Evolutionary conservation across 2,113 vertebrate species (phyloP), one percentile per base, ranked within the genome.

Genomic region (Phylloscopus trochilus): DNA sequence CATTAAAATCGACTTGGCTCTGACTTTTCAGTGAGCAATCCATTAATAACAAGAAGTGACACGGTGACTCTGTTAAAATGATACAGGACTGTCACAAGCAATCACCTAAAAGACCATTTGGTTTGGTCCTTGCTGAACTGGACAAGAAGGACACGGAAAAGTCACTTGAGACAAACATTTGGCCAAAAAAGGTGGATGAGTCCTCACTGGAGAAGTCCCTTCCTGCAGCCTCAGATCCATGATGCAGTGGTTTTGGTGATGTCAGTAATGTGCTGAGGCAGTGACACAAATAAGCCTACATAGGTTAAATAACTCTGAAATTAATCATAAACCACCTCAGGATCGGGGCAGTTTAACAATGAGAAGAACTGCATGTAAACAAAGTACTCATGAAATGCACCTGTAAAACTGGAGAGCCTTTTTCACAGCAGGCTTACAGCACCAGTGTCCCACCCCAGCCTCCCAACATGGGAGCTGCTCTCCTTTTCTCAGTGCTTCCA

Each of bases 291-390:
- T 43, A 73, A 72, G 12, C 89, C 87, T 46, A 87, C 75, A 84
- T 3, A 66, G 67, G 76, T 90, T 26, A 81, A 92, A 95, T 81
- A 62, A 77, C 35, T 52, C 75, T 44, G 55, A 80, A 93, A 82
- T 93, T 83, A 79, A 93, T 92, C 93, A 91, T 6, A 14, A 39
- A 93, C 51, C 85, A 91, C 59, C 67, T 93, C 83, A 87, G 23
- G 9, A 85, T 6, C 30, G 20, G 47, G 47, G 76, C 76, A 81
- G 31, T 21, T 76, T 47, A 77, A 75, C 31, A 2, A 73, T 1
- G 28, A 44, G 9, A 78, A 49, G 60, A 66, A 26, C 0, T 37
- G 30, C 13, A 43, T 1, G 60, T 83, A 85, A 93, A 94, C 90
- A 86, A 60, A 69, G 33, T 1, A 21, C 37, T 74, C n/a, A 21